Evolutionary conservation across 2,113 vertebrate genomes (phyloP), one percentile per base, ranked within the genome.

Genomic region (Engystomops pustulosus): DNA sequence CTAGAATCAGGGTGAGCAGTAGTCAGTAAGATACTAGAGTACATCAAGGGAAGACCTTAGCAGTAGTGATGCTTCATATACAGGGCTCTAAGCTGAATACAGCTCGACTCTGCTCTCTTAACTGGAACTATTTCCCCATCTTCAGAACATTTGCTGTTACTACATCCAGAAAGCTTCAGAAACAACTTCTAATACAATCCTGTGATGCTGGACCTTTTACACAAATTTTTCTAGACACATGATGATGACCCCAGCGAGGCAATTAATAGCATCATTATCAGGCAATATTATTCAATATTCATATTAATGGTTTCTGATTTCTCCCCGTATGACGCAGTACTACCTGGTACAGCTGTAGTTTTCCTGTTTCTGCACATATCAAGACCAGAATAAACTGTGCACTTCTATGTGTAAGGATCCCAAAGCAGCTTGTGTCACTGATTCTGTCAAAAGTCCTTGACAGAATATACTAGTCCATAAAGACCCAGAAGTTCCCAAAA

Each of bases 81-180:
- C 53, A 49, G 7, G 34, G 27, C 20, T 38, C 34, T 4, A 23
- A 10, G 49, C 10, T 55, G 4, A 55, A 58, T 5, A n/a, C 4
- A 55, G 49, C 6, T 47, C 3, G 27, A 44, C 44, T 72, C 38
- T 55, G 14, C 36, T 70, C 60, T 85, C 23, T 79, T 58, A 70
- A 55, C 83, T 85, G 62, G 72, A 58, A 55, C 75, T 55, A 78
- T 47, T 85, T 85, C 83, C 34, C 83, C 83, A 79, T 85, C 83
- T 85, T 78, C 83, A 85, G 83, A 85, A 79, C 32, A 34, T 85
- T 85, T 79, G 47, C 75, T 85, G 83, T 85, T 70, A 85, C 83
- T 85, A 49, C 83, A 85, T 51, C 83, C 65, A 70, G 47, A 9
- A 32, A 78, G 15, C 81, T 51, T 70, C 3, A 27, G 3, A 58